Evolutionary conservation across 1,140 invertebrate species (phyloP).

Genomic region (Diorhabda elongata): DNA sequence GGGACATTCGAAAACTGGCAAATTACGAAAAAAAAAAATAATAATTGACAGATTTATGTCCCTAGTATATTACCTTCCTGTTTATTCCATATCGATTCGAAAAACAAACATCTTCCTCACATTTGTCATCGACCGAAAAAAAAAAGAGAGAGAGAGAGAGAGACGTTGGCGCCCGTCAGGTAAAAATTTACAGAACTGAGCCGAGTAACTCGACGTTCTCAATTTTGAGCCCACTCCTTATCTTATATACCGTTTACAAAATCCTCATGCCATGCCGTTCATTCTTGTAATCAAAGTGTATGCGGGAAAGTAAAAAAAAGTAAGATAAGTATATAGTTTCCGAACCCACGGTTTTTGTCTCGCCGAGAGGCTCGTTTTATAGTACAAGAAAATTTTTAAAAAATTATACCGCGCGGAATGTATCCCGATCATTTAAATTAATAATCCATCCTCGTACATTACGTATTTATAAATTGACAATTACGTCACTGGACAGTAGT

Average conservation of each 20-base stretch:
- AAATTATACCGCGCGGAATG: too few relatives aligned
- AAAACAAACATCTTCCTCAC: background rate
- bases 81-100: background rate
- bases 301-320: constrained; percentile 7
- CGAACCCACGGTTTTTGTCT: constrained; percentile 9
- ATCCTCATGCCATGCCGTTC: constrained; percentile 1
- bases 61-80: too few relatives aligned
- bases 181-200: background rate
- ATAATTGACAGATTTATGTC: too few relatives aligned
- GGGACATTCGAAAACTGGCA: too few relatives aligned
- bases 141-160: too few relatives aligned
- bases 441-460: too few relatives aligned
- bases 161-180: constrained; percentile 1
- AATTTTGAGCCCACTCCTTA: constrained; percentile 1
- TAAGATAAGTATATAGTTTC: constrained; percentile 7
- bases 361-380: constrained; percentile 6
- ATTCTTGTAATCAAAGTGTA: constrained; percentile 1
- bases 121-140: constrained; percentile 1
- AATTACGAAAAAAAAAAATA: too few relatives aligned
- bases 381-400: background rate
- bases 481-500: too few relatives aligned
- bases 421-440: too few relatives aligned
- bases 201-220: background rate
- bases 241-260: background rate
- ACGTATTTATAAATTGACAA: too few relatives aligned